Evolutionary conservation across 2,113 vertebrate species (phyloP).

Genomic region (Chitala chitala): DNA sequence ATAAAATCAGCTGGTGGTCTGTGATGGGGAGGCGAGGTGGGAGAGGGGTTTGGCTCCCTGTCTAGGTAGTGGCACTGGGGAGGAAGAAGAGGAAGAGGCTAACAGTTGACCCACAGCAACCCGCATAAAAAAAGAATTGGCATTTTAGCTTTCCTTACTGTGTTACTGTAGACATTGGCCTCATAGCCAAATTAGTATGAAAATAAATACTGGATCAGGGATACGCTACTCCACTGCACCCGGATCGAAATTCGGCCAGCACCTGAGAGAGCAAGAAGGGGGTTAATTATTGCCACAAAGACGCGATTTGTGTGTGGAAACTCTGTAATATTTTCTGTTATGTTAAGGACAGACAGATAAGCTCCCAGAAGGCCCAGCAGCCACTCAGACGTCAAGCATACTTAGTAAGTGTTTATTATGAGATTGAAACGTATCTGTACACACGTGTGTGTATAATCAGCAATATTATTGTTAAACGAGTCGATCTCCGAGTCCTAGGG

Average conservation of each 20-base stretch:
- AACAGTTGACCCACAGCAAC: slow-evolving; percentile 54
- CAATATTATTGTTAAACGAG: slow-evolving; percentile 50
- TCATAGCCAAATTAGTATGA: neutral
- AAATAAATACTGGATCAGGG: slow-evolving; percentile 2
- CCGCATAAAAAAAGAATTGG: slow-evolving; percentile 51
- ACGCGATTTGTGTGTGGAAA: slow-evolving; percentile 29
- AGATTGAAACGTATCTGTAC: slow-evolving; percentile 24
- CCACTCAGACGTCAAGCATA: slow-evolving; percentile 50
- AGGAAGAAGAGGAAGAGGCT: slow-evolving; percentile 51
- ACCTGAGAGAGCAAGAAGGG: neutral
- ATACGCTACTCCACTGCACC: neutral
- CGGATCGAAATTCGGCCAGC: neutral
- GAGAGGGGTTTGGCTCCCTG: neutral
- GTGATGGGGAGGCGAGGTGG: slow-evolving; percentile 55
- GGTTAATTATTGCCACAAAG: neutral
- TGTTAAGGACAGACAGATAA: slow-evolving; percentile 50
- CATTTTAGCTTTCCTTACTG: slow-evolving; percentile 23
- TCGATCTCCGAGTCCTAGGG: slow-evolving; percentile 41
- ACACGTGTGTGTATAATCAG: slow-evolving; percentile 43
- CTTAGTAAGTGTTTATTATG: slow-evolving; percentile 44
- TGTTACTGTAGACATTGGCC: neutral
- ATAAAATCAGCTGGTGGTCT: slow-evolving; percentile 83
- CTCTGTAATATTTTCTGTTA: slow-evolving; percentile 43
- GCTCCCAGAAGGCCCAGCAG: slow-evolving; percentile 47
- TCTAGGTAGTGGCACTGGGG: slow-evolving; percentile 47